Conservation (phyloP, 1,140 invertebrate species). For the Pteromalus puparum region DNA sequence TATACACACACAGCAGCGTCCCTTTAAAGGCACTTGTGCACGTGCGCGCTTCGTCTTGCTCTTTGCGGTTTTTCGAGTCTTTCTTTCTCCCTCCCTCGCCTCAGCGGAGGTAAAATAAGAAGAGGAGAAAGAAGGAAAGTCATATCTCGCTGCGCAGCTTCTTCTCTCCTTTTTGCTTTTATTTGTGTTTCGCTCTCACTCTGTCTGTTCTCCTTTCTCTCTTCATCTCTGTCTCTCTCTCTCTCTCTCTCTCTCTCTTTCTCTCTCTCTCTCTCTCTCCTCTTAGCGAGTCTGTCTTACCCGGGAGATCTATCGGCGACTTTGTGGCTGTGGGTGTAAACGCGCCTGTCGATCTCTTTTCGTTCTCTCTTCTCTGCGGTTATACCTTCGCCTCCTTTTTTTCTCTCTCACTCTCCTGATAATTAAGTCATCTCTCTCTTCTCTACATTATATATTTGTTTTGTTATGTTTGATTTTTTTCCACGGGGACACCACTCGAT, state of each 20-base stretch:
- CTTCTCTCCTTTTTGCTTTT: not conserved
- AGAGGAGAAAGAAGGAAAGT: not conserved
- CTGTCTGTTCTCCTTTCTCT: not conserved
- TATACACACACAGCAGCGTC: not conserved
- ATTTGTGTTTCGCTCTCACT: not conserved
- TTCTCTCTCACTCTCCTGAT: not conserved
- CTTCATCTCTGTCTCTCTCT: not conserved
- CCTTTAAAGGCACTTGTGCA: slow-evolving; percentile 11
- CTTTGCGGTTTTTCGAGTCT: not conserved
- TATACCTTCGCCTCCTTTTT: not conserved
- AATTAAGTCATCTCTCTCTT: not conserved
- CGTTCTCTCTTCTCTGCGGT: not conserved
- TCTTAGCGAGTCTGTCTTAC: not conserved
- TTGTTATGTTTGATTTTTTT: not conserved
- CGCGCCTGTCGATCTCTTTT: not conserved
- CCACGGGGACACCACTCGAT: not conserved
- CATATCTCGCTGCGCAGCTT: not conserved
- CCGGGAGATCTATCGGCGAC: not conserved
- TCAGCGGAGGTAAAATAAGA: not conserved
- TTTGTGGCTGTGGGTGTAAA: slow-evolving; percentile 8
- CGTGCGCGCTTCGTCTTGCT: not conserved
- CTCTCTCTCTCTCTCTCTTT: not conserved
- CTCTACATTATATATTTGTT: not conserved
- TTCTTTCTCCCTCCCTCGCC: not conserved
- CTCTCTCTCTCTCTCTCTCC: not conserved